Percentiles rank a stretch among this genome's conserved stretches.
These are phyloP conservation scores for Drepana falcataria DNA, from an alignment of 2,888 invertebrate genomes.

Conservation along the genomic window DNA sequence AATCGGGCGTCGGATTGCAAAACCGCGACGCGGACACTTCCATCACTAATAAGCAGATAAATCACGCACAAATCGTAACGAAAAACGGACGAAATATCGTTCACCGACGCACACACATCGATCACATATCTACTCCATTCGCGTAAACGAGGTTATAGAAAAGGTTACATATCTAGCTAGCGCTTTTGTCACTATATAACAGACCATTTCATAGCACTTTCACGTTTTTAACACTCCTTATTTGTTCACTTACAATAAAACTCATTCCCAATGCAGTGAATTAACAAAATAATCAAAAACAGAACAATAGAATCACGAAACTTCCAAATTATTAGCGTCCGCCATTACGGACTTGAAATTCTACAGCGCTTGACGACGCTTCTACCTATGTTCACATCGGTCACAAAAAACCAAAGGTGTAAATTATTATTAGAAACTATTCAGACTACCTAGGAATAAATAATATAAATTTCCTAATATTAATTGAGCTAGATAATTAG, in stretches of 20 bases:
- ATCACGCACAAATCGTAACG: slow-evolving; percentile 68
- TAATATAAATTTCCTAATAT: slow-evolving; percentile 13
- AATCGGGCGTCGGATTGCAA: slow-evolving; percentile 76
- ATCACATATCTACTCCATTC: slow-evolving; percentile 87
- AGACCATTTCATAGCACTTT: slow-evolving; percentile 72
- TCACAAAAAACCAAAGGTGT: slow-evolving; percentile 54
- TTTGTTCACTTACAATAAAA: slow-evolving; percentile 55
- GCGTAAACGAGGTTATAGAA: slow-evolving; percentile 88
- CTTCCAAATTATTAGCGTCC: slow-evolving; percentile 78
- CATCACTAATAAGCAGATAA: slow-evolving; percentile 70
- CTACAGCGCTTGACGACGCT: slow-evolving; percentile 74
- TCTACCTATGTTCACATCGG: slow-evolving; percentile 74
- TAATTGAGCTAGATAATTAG: slow-evolving; percentile 8
- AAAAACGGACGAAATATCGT: slow-evolving; percentile 78
- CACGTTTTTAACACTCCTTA: slow-evolving; percentile 61
- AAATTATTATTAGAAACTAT: slow-evolving; percentile 6
- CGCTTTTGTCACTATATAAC: slow-evolving; percentile 77
- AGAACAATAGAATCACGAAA: slow-evolving; percentile 77
- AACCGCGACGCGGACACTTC: slow-evolving; percentile 77
- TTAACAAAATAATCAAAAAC: slow-evolving; percentile 58
- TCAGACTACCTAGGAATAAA: slow-evolving; percentile 4
- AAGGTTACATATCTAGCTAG: slow-evolving; percentile 82
- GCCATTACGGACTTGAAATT: slow-evolving; percentile 77
- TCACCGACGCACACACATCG: slow-evolving; percentile 85
- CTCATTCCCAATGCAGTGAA: slow-evolving; percentile 58